Percentiles rank a stretch among this genome's conserved stretches.
These are phyloP conservation scores for Trididemnum nubilum DNA, from an alignment of 23 tunicate genomes.

Conservation along the genomic window DNA sequence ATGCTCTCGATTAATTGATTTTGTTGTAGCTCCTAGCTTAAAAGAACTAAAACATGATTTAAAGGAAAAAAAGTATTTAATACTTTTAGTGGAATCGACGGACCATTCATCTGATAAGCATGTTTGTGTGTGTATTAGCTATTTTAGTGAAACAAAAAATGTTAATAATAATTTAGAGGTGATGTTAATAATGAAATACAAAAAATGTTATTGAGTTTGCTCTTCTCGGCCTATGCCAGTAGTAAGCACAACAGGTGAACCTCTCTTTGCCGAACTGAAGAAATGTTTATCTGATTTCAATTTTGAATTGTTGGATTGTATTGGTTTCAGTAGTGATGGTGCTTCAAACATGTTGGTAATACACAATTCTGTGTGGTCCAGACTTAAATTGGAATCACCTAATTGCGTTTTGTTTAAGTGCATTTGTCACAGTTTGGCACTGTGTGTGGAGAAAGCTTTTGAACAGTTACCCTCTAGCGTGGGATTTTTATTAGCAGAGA, in stretches of 20 bases:
- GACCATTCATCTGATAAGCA: not conserved
- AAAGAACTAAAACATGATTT: slow-evolving; percentile 19
- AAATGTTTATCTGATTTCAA: not conserved
- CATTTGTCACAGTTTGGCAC: slow-evolving; percentile 17
- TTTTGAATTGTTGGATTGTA: slow-evolving; percentile 1
- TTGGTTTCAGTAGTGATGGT: slow-evolving; percentile 36
- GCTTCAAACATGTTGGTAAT: slow-evolving; percentile 30
- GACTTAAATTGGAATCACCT: slow-evolving; percentile 27
- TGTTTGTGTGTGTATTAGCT: slow-evolving; percentile 18
- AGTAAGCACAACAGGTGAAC: slow-evolving; percentile 2
- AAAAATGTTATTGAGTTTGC: slow-evolving; percentile 4
- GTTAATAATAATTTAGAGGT: no score
- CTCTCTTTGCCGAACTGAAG: slow-evolving; percentile 9
- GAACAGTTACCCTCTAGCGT: slow-evolving; percentile 15
- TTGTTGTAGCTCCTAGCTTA: slow-evolving; percentile 11
- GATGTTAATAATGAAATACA: no score
- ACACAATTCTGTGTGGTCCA: slow-evolving; percentile 36
- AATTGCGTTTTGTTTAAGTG: slow-evolving; percentile 12
- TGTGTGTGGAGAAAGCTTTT: slow-evolving; percentile 22
- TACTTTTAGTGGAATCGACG: slow-evolving; percentile 20
- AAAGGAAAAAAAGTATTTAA: slow-evolving; percentile 15
- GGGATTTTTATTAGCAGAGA: slow-evolving; percentile 18
- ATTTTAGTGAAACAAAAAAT: slow-evolving; percentile 8
- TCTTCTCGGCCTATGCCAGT: slow-evolving; percentile 31
- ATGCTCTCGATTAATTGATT: slow-evolving; percentile 19